Base-by-base conservation (phyloP, 1,140 invertebrate genomes). In the Copidosoma floridanum region DNA sequence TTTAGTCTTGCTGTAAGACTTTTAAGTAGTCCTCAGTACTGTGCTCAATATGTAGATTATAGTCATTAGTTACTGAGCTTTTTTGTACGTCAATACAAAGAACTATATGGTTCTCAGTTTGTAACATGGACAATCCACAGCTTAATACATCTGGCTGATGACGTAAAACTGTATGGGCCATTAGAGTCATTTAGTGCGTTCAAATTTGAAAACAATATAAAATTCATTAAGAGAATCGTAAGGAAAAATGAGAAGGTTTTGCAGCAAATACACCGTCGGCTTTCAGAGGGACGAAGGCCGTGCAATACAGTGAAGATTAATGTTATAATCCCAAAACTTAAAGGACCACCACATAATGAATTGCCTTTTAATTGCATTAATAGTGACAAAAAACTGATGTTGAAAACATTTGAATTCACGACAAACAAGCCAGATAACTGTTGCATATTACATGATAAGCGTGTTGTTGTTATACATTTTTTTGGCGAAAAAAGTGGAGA, bases 1-100 rank as follows among this genome's bases (percentile, higher is more conserved):
- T 51, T 61, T 43, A 57, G 66, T 60, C 51, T 46, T 55, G 64
- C 66, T 20, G 52, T 65, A 21, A 48, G 47, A 16, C 63, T 73
- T 55, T 60, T 64, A 27, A 55, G 52, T 47, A 27, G 58, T 26
- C 60, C 32, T 24, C 43, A 7, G 6, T 32, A 61, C 53, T 64
- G 32, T 40, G 21, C 41, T 14, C 29, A 29, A 40, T 58, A 66
- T 41, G 50, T 32, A 46, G 3, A 50, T 46, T 44, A 58, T 47
- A 56, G 54, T 3, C 57, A 41, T 32, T n/a, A 53, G 47, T 40
- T 57, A 29, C 3, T 66, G 18, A 38, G 21, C 18, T 20, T 50
- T 10, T 66, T 66, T 43, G 43, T 64, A 2, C 35, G 38, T 21
- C 14, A 27, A 54, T 51, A 37, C 20, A 29, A 35, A 35, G 14